Percentiles rank a stretch among this genome's conserved stretches.
Conservation (phyloP, 2,113 vertebrate species). For the Ciconia maguari region DNA sequence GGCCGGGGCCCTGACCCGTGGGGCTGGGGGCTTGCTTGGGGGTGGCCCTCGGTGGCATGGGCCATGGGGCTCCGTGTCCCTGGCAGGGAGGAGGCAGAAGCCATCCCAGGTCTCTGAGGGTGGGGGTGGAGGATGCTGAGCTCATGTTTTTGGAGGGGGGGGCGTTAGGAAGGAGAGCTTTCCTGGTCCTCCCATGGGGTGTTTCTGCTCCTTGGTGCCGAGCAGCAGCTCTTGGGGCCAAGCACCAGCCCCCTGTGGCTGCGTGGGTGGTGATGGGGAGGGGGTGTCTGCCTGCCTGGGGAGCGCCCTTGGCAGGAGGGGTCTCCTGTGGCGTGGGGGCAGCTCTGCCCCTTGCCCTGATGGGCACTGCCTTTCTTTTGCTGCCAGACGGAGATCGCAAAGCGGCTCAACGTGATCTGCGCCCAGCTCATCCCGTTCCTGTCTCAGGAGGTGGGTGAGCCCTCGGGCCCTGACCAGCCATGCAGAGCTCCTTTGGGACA, state of each 20-base stretch:
- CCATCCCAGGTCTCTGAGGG: fast-evolving
- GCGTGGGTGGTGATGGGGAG: background rate
- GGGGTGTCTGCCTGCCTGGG: background rate
- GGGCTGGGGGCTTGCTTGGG: background rate
- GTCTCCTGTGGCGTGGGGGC: background rate
- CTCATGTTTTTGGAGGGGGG: background rate
- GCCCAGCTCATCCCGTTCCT: slow-evolving; percentile 95
- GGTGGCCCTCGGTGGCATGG: background rate
- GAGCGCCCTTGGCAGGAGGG: too few relatives aligned
- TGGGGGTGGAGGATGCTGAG: background rate
- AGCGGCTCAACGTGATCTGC: slow-evolving; percentile 91
- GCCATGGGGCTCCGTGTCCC: fast-evolving
- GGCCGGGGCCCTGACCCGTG: fast-evolving
- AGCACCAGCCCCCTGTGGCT: background rate
- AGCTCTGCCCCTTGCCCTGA: background rate
- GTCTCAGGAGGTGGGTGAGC: slow-evolving; percentile 87
- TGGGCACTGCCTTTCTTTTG: background rate
- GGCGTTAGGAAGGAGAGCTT: background rate
- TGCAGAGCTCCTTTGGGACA: background rate
- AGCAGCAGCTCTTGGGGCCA: background rate
- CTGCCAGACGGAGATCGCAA: slow-evolving; percentile 90
- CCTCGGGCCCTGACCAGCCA: fast-evolving
- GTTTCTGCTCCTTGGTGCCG: background rate
- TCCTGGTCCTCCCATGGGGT: background rate
- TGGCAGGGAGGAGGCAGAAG: background rate